Base-by-base conservation (phyloP, 2,888 invertebrate species). In the Plebejus argus region DNA sequence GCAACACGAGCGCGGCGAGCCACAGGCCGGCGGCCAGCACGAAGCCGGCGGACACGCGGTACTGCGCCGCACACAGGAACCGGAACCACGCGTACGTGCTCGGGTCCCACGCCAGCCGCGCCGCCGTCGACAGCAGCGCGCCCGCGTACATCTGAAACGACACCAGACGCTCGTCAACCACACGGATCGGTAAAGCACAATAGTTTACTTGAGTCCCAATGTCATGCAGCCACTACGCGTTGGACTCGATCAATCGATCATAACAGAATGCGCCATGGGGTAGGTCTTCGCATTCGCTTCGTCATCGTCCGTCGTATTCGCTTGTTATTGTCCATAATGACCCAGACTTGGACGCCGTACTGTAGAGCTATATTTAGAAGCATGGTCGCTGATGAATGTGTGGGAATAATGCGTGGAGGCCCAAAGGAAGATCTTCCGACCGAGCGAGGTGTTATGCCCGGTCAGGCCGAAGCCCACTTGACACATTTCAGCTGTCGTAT, bases 11-110 rank as follows among this genome's bases (percentile, higher is more conserved):
- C 85, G 89, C 92, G 78, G 89, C 91, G 79, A 93, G 90, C 92
- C 90, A 91, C 83, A 89, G 83, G 77, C 93, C 93, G 49, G 91
- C 91, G 33, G 85, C 89, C 80, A 92, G 86, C 87, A 92, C 90
- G 89, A 91, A 93, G 45, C 86, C 93, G 79, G 89, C 86, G 61
- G 92, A 91, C 80, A 86, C 93, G 86, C 90, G 91, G 90, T 93
- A 93, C 91, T 93, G 93, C 87, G 90, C 87, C 82, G 82, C 90
- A 87, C 92, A 92, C 88, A 93, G 88, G 90, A 90, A 93, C 58
- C 93, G 89, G 89, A 93, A 92, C 93, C 93, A 93, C 83, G 92
- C 85, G 91, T 93, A 93, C 56, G 93, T 93, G 90, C 91, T 91
- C 79, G 93, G 93, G 88, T 93, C 93, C 93, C 93, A 93, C 83